Conservation (phyloP, 2,113 vertebrate species). For the Microcebus jonahi region DNA sequence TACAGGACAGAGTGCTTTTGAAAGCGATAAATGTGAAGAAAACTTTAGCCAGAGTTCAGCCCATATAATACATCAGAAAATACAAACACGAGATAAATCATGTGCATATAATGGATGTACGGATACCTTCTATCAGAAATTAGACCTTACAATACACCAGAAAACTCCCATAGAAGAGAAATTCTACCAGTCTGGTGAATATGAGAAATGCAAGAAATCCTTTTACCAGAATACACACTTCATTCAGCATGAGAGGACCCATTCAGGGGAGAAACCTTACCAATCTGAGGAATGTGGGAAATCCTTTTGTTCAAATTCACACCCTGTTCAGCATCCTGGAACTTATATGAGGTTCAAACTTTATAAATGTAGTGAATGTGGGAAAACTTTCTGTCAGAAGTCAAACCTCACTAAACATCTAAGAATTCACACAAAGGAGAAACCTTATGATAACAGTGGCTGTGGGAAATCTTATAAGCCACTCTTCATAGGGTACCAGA, state of each 20-base stretch:
- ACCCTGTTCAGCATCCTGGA: slow-evolving; percentile 44
- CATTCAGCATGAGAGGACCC: background rate
- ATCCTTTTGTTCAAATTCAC: slow-evolving; percentile 54
- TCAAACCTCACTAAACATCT: background rate
- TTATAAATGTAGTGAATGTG: background rate
- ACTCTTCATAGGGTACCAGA: background rate
- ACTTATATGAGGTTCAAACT: slow-evolving; percentile 2
- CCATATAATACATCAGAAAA: slow-evolving; percentile 13
- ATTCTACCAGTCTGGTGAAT: slow-evolving; percentile 80
- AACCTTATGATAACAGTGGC: background rate
- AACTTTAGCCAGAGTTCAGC: slow-evolving; percentile 20
- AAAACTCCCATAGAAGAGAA: slow-evolving; percentile 83
- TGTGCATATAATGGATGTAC: slow-evolving; percentile 3
- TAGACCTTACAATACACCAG: slow-evolving; percentile 3
- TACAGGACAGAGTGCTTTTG: background rate
- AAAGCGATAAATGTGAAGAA: slow-evolving; percentile 46
- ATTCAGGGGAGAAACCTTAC: slow-evolving; percentile 72
- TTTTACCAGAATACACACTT: slow-evolving; percentile 21
- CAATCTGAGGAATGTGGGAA: slow-evolving; percentile 75
- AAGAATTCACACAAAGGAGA: slow-evolving; percentile 44
- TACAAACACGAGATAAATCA: slow-evolving; percentile 41
- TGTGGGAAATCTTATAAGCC: slow-evolving; percentile 16
- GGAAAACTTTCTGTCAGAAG: background rate
- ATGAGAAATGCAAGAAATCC: slow-evolving; percentile 40
- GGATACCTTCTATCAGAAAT: background rate